Base-by-base conservation (phyloP, 2,113 vertebrate genomes). In the cat (Felis catus) region DNA sequence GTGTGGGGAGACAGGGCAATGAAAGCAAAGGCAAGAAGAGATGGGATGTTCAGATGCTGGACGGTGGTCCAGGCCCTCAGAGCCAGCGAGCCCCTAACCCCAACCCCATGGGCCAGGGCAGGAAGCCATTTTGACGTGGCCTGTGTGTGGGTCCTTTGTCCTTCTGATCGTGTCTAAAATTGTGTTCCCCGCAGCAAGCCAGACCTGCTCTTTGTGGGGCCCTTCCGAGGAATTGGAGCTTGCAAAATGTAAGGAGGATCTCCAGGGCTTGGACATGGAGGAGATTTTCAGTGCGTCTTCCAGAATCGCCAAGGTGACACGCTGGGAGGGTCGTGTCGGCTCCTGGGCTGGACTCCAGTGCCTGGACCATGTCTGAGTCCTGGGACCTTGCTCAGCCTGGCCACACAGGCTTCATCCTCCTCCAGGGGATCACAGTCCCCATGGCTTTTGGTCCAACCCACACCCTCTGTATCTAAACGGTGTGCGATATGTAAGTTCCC, bases 151-250 rank as follows among this genome's bases (percentile, higher is more conserved):
- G 4, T 55, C 74, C 61, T 21, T n/a, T 4, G n/a, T 80, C 55
- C 29, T 31, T 13, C 33, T 18, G 8, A 12, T 12, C 0, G 0
- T 2, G 1, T 12, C 78, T 39, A 53, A 53, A 65, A 45, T 33
- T 41, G 8, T 58, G 3, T 45, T 65, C 74, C 89, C 19, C 18
- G 73, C 76, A 97, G 97, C 97, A 61, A 97, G 96, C 91, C 97
- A 97, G 97, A 97, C 95, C 27, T 98, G 97, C 80, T 91, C 97
- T 68, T 55, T 74, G 0, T 98, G 97, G 97, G 95, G 9, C 0
- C 0, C 71, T 0, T 45, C 94, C 65, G 89, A 78, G 41, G 96
- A 97, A 41, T 19, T 63, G 88, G 92, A 96, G 78, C 92, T 98
- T 2, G 29, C 86, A 39, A 89, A 29, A 12, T 96, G 94, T 11